Percentiles rank a stretch among this genome's conserved stretches.
Evolutionary conservation across 2,888 invertebrate species (phyloP).

Genomic region (Drosophila birchii): DNA sequence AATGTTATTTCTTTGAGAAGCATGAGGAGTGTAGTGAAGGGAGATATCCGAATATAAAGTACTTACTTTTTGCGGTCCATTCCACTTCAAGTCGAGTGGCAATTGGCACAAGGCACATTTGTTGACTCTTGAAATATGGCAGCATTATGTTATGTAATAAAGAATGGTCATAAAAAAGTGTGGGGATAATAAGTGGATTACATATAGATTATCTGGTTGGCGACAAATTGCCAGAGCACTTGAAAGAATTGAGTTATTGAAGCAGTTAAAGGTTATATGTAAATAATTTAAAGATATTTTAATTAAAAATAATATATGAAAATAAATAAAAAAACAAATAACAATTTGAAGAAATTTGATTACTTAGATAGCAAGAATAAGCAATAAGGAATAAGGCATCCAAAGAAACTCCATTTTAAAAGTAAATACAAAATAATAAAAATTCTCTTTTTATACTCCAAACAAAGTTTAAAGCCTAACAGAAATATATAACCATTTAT

Average conservation of each 20-base stretch:
- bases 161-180: conserved; percentile 41
- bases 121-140: conserved; percentile 12
- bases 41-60: conserved; percentile 9
- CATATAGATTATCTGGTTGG: conserved; percentile 11
- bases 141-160: conserved; percentile 68
- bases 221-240: conserved; percentile 2
- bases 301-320: not conserved
- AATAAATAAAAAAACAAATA: not conserved
- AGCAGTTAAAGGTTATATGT: not conserved
- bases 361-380: no score
- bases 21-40: conserved; percentile 1
- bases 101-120: conserved; percentile 54
- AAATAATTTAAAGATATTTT: not conserved
- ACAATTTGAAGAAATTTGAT: no score
- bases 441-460: not conserved
- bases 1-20: conserved; percentile 53
- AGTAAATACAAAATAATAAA: not conserved
- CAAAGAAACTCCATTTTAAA: no score
- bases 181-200: conserved; percentile 45
- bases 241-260: not conserved
- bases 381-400: no score
- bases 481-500: not conserved
- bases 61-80: conserved; percentile 42
- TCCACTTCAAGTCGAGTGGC: conserved; percentile 59
- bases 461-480: not conserved